Percentiles rank a stretch among this genome's conserved stretches.
These are phyloP conservation scores for Cyanoramphus novaezelandiae DNA, from an alignment of 2,113 vertebrate species.

Conservation along the genomic window DNA sequence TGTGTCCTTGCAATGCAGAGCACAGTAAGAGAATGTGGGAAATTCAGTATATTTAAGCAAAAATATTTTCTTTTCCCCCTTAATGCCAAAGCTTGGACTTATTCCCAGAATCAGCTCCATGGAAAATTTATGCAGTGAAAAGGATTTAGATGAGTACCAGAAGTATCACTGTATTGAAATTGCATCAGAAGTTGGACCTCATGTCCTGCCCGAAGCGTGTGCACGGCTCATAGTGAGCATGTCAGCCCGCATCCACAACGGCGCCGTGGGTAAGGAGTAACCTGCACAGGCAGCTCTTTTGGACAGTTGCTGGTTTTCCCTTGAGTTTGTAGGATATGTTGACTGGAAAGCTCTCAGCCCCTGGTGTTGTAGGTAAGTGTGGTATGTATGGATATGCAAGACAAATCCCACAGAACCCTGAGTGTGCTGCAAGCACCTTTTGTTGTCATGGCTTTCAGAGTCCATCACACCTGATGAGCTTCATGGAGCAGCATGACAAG, in stretches of 20 bases:
- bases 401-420: fast-evolving
- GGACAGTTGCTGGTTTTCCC: background rate
- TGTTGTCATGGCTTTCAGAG: background rate
- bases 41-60: conserved; percentile 8
- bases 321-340: background rate
- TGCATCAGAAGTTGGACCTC: conserved; percentile 61
- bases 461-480: background rate
- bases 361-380: background rate
- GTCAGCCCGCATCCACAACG: conserved; percentile 81
- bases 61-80: conserved; percentile 51
- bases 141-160: conserved; percentile 74
- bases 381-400: background rate
- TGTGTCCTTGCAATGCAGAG: background rate
- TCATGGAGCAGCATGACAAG: background rate
- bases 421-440: background rate
- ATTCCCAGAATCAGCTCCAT: conserved; percentile 79
- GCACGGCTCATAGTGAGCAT: conserved; percentile 77
- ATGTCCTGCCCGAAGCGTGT: conserved; percentile 69
- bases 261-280: conserved; percentile 78
- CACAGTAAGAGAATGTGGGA: background rate
- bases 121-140: conserved; percentile 79
- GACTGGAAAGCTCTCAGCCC: background rate
- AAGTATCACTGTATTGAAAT: conserved; percentile 79
- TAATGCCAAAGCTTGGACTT: conserved; percentile 79
- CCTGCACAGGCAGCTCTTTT: background rate